phyloP scores from a whole-genome alignment of 2,888 invertebrate genomes.

The Lamellibrachia columna region DNA sequence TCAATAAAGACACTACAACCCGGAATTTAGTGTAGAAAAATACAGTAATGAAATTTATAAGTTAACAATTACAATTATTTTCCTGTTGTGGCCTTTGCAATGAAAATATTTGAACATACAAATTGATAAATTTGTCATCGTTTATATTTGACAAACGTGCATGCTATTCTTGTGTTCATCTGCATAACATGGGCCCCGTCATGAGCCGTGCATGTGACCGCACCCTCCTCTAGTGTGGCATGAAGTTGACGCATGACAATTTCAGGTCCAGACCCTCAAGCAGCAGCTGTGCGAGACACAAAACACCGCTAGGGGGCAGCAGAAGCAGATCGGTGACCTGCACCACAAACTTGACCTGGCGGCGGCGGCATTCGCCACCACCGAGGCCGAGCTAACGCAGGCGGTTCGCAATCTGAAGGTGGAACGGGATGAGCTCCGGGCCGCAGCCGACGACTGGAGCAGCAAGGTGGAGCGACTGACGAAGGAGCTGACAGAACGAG shows the following conservation, averaged over 20 bases:
- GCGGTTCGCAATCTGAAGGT: not conserved
- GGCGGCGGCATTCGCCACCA: not conserved
- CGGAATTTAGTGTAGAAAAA: too few species aligned
- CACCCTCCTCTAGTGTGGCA: not conserved
- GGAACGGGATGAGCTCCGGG: not conserved
- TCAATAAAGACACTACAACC: too few species aligned
- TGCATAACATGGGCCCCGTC: not conserved
- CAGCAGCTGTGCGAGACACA: slow-evolving; percentile 6
- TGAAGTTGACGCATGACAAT: not conserved
- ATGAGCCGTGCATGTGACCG: not conserved
- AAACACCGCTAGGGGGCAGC: slow-evolving; percentile 1
- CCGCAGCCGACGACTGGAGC: not conserved
- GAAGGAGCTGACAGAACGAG: not conserved
- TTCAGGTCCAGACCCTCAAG: not conserved
- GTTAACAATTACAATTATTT: not conserved
- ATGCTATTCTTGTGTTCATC: not conserved
- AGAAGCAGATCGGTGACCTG: not conserved
- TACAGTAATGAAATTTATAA: too few species aligned
- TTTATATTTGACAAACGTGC: not conserved
- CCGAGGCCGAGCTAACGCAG: not conserved
- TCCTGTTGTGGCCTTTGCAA: not conserved
- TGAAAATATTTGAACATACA: not conserved
- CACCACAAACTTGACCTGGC: slow-evolving; percentile 6
- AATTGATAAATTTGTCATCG: not conserved
- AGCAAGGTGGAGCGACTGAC: not conserved